Conservation (phyloP, 2,113 vertebrate species). For the Isichthys henryi region DNA sequence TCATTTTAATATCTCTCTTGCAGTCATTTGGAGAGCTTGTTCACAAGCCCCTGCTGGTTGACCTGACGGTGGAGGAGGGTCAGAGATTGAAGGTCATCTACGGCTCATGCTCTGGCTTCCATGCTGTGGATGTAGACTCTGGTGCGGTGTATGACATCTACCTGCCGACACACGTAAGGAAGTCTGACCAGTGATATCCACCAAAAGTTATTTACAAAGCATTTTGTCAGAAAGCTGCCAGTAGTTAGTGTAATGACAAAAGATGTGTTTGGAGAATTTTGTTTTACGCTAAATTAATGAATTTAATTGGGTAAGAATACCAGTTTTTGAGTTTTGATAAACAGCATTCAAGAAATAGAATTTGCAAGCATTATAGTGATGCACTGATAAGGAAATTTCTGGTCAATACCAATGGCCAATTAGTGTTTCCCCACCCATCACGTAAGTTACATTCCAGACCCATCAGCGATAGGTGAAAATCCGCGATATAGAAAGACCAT, state of each 20-base stretch:
- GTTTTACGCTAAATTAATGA: not conserved
- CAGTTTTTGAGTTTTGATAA: not conserved
- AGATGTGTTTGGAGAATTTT: not conserved
- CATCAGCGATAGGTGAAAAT: too few species aligned
- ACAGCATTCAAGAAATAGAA: not conserved
- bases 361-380: not conserved
- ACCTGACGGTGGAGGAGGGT: constrained; percentile 93
- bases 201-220: not conserved
- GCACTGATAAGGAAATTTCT: not conserved
- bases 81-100: constrained; percentile 98
- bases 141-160: constrained; percentile 98
- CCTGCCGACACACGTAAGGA: constrained; percentile 92
- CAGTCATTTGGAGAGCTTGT: constrained; percentile 92
- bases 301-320: not conserved
- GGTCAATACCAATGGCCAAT: not conserved
- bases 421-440: too few species aligned
- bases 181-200: not conserved
- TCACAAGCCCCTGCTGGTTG: constrained; percentile 92
- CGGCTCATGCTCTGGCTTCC: constrained; percentile 88
- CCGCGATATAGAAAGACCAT: too few species aligned
- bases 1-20: constrained; percentile 18
- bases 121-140: constrained; percentile 94
- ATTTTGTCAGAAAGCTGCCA: not conserved
- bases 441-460: too few species aligned
- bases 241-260: not conserved